Base-by-base conservation (phyloP, 2,888 invertebrate genomes). In the Leptura quadrifasciata region DNA sequence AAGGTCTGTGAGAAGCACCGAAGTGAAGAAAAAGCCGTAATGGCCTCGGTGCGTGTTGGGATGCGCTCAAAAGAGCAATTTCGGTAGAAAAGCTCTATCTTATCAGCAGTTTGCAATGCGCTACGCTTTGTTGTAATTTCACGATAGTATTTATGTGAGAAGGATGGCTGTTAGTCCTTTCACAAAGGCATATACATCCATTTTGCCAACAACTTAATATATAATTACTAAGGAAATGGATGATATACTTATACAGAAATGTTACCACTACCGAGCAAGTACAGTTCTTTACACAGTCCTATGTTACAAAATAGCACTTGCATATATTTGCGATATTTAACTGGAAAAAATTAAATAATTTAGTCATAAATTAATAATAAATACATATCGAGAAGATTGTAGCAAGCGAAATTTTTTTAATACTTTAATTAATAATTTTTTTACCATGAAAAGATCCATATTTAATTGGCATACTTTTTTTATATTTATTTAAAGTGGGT, bases 21-120 rank as follows among this genome's bases (percentile, higher is more conserved):
- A 39, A 35, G 63, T 35, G 63, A 63, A 63, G 63, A 63, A 68
- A 69, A 58, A 39, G 31, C 69, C 69, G 58, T 69, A 69, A 69
- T 58, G 69, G 20, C 21, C n/a, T n/a, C 35, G 39, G 69, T 69
- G 69, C 69, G 69, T 69, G 69, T 39, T 39, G 63, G 6, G 20
- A 21, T 20, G 39, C 58, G 21, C 57, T 69, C 39, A 47, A 69
- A 69, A 24, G 69, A 58, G 27, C 58, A 58, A 58, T 69, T 69
- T 58, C 20, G 21, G 35, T 21, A 58, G n/a, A 2, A 39, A 39
- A 17, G 58, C 69, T 39, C 69, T 69, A 69, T 69, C 69, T 69
- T 69, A 69, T 69, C 69, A 21, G 69, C 69, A 57, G 58, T 35
- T 35, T 35, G 54, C 67, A 67, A 54, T 54, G 67, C 54, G 52